phyloP scores from a whole-genome alignment of 2,113 vertebrate genomes.

The Manacus vitellinus region DNA sequence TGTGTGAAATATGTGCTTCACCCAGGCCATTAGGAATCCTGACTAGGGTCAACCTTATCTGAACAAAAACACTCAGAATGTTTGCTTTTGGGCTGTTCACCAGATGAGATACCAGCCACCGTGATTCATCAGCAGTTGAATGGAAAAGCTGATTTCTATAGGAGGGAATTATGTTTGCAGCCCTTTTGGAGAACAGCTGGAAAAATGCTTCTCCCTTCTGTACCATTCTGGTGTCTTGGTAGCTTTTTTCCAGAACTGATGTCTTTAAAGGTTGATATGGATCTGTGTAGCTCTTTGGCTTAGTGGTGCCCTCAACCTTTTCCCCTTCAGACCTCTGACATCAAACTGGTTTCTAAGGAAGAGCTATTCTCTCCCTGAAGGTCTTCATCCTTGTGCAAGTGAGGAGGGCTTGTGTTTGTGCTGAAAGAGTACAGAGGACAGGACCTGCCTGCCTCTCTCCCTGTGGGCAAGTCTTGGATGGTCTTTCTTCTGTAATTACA shows the following conservation, averaged over 20 bases:
- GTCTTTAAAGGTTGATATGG: neutral
- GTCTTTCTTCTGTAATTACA: neutral
- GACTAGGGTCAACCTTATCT: neutral
- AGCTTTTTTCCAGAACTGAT: neutral
- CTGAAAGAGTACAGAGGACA: neutral
- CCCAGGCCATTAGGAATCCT: neutral
- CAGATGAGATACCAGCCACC: neutral
- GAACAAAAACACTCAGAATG: neutral
- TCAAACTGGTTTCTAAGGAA: neutral
- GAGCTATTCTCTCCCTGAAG: neutral
- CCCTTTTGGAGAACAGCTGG: neutral
- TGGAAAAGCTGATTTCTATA: neutral
- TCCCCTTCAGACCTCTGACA: neutral
- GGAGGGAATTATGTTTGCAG: rapidly evolving
- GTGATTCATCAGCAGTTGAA: neutral
- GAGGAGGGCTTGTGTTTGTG: neutral
- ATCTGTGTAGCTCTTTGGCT: neutral
- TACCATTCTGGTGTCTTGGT: neutral
- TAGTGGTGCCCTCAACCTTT: neutral
- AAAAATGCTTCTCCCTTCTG: neutral
- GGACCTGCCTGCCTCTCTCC: neutral
- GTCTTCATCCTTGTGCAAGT: neutral
- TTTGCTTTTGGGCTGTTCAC: neutral
- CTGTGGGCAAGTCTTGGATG: neutral
- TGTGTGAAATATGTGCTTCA: neutral